A percentile compares a stretch with the other conserved stretches of the same genome.
These are phyloP conservation scores for Astropecten irregularis DNA, from an alignment of 53 echinoderm and acorn worm species.

Conservation along the genomic window DNA sequence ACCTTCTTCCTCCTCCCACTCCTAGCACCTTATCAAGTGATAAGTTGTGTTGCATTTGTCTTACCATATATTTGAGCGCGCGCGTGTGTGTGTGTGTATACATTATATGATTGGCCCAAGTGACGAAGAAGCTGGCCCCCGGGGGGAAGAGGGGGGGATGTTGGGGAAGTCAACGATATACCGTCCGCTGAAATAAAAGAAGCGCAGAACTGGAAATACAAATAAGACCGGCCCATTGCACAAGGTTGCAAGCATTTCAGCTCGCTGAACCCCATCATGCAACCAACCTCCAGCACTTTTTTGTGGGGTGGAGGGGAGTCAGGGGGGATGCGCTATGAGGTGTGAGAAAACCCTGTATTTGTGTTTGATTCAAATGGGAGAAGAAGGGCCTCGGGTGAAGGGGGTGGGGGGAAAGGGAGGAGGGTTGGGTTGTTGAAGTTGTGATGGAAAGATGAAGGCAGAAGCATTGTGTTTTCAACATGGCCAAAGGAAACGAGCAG, in stretches of 20 bases:
- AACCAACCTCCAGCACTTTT: constrained; percentile 2
- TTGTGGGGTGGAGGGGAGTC: too few species aligned
- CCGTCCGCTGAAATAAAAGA: constrained; percentile 11
- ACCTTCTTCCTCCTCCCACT: too few species aligned
- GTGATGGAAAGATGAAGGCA: too few species aligned
- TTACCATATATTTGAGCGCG: too few species aligned
- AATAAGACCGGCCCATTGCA: constrained; percentile 31
- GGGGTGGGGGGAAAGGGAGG: background rate
- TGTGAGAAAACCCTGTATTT: constrained; percentile 7
- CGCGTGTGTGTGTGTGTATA: too few species aligned
- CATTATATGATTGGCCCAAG: background rate
- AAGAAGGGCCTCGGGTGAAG: too few species aligned
- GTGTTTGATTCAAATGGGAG: constrained; percentile 5
- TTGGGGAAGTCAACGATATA: background rate
- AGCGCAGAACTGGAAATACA: constrained; percentile 43
- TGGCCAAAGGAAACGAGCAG: background rate
- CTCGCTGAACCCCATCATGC: background rate
- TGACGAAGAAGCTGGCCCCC: background rate
- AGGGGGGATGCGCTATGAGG: too few species aligned
- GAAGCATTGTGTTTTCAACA: too few species aligned
- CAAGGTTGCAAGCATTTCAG: constrained; percentile 15
- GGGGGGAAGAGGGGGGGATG: background rate
- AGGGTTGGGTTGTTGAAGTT: background rate
- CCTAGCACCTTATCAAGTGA: constrained; percentile 52
- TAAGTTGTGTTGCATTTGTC: constrained; percentile 12